Evolutionary conservation across 1,140 invertebrate genomes (phyloP).

Genomic region (Bombus vancouverensis): DNA sequence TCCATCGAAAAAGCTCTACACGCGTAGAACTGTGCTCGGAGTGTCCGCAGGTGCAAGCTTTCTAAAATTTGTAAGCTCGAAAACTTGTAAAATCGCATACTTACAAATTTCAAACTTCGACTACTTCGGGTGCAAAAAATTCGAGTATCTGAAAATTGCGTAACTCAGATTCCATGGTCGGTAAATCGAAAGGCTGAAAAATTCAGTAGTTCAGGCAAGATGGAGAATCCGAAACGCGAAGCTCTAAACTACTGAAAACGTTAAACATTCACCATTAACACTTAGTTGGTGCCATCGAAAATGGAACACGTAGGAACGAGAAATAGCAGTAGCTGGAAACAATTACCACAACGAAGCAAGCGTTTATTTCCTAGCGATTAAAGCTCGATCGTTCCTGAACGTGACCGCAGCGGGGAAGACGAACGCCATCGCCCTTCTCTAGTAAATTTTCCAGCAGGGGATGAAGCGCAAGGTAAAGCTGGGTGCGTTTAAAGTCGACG

Average conservation of each 20-base stretch:
- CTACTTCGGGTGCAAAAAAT: rapidly evolving
- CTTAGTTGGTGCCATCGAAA: no score
- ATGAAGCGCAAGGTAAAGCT: neutral
- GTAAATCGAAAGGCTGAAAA: neutral
- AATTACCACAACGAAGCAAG: no score
- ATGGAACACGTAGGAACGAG: neutral
- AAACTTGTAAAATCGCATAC: neutral
- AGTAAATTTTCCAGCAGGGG: neutral
- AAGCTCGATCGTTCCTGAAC: conserved; percentile 6
- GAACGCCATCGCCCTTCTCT: neutral
- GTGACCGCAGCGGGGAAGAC: neutral
- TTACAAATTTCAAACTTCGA: neutral
- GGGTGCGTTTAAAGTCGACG: conserved; percentile 59
- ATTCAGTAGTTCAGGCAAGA: neutral
- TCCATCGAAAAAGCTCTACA: neutral
- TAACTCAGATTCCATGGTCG: no score
- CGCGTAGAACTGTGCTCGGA: neutral
- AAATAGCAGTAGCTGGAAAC: neutral
- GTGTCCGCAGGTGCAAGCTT: neutral
- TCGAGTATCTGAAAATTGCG: no score
- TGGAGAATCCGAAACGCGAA: no score
- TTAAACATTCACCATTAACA: neutral
- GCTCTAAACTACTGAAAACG: neutral
- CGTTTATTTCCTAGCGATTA: conserved; percentile 17
- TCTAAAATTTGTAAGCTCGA: neutral